Conservation (phyloP, 2,888 invertebrate genomes). For the Dicyrtoma fusca region DNA sequence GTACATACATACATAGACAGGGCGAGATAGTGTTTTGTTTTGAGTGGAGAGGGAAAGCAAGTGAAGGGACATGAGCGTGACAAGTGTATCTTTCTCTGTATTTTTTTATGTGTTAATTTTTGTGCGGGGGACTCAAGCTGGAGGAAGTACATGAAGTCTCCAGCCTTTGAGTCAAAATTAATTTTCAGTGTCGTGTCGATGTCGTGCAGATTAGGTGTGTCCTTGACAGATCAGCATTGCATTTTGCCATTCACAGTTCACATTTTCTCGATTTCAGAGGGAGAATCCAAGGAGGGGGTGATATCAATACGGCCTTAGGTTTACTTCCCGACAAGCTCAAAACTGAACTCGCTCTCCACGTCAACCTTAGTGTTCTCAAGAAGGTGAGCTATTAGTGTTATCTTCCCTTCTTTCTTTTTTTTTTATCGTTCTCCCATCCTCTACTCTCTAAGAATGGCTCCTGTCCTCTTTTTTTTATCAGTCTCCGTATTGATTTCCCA, state of each 20-base stretch:
- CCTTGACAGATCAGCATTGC: neutral
- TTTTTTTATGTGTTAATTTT: neutral
- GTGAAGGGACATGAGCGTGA: neutral
- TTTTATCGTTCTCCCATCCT: too few species aligned
- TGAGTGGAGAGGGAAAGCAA: neutral
- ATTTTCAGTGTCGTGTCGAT: slow-evolving; percentile 35
- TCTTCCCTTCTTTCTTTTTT: too few species aligned
- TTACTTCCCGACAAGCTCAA: slow-evolving; percentile 93
- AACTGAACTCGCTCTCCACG: slow-evolving; percentile 93
- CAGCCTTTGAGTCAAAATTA: slow-evolving; percentile 22
- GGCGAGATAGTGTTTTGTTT: neutral
- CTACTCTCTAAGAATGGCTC: too few species aligned
- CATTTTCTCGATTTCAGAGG: slow-evolving; percentile 66
- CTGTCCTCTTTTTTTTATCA: too few species aligned
- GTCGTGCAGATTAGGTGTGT: slow-evolving; percentile 19
- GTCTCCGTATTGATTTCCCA: too few species aligned
- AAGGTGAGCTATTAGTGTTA: slow-evolving; percentile 72
- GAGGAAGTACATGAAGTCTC: slow-evolving; percentile 31
- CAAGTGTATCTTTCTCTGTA: too few species aligned
- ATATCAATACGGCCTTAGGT: slow-evolving; percentile 92
- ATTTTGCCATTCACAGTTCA: slow-evolving; percentile 35
- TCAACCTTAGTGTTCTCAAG: slow-evolving; percentile 90
- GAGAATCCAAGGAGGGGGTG: slow-evolving; percentile 91
- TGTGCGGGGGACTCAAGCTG: slow-evolving; percentile 15
- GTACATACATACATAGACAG: too few species aligned